Percentiles rank a stretch among this genome's conserved stretches.
Conservation (phyloP, 2,888 invertebrate genomes). For the Platycnemis pennipes region DNA sequence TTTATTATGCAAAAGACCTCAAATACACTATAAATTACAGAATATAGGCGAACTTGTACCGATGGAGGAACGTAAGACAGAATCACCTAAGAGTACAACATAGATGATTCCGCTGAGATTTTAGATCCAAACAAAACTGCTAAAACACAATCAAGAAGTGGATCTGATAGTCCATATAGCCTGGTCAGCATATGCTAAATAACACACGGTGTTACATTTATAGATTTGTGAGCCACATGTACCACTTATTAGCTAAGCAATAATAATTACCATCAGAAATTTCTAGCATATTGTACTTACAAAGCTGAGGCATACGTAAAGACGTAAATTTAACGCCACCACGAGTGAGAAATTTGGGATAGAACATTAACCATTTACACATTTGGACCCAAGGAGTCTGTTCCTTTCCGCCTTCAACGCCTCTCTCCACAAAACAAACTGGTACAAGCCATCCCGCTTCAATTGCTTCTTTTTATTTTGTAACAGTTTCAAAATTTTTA, state of each 20-base stretch:
- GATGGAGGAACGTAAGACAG: not conserved
- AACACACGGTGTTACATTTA: conserved; percentile 30
- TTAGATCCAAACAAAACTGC: conserved; percentile 64
- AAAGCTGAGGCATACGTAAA: conserved; percentile 16
- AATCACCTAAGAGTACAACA: not conserved
- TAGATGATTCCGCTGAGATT: not conserved
- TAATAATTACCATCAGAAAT: conserved; percentile 24
- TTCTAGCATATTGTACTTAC: not conserved
- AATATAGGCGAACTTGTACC: not conserved
- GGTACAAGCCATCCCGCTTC: conserved; percentile 69
- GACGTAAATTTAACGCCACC: not conserved
- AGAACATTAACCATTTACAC: not conserved
- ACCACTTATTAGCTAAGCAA: conserved; percentile 13
- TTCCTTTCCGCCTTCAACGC: conserved; percentile 69
- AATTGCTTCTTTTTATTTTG: conserved; percentile 68
- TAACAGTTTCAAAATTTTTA: conserved; percentile 29
- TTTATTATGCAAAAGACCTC: not conserved
- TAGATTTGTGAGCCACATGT: not conserved
- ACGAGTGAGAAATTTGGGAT: not conserved
- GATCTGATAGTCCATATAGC: not conserved
- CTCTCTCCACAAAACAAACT: conserved; percentile 70
- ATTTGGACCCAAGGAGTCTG: conserved; percentile 15
- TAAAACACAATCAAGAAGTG: conserved; percentile 25
- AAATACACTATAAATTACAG: not conserved
- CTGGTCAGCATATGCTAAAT: conserved; percentile 19